Evolutionary conservation across 2,888 invertebrate species (phyloP).

Genomic region (Oscheius sp.): DNA sequence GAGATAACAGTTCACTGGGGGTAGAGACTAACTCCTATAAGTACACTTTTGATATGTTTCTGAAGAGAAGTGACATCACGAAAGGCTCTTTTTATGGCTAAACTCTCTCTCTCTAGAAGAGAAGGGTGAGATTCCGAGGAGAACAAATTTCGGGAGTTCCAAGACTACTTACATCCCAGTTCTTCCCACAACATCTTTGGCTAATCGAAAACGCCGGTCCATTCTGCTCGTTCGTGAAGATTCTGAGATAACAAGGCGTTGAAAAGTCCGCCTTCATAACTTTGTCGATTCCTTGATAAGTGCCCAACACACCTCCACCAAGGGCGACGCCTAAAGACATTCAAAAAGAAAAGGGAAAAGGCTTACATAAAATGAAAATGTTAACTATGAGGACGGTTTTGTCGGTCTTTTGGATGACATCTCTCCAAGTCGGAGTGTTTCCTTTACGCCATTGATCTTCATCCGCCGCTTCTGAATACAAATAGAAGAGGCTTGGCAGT

Average conservation of each 20-base stretch:
- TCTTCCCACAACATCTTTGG: constrained; percentile 27
- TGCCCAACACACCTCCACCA: constrained; percentile 59
- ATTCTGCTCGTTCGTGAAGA: constrained; percentile 35
- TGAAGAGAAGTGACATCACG: not conserved
- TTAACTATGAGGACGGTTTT: constrained; percentile 56
- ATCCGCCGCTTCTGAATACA: constrained; percentile 53
- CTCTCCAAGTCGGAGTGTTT: constrained; percentile 47
- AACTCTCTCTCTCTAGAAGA: not conserved
- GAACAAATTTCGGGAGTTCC: constrained; percentile 26
- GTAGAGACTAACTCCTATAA: not conserved
- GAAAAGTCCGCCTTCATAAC: constrained; percentile 54
- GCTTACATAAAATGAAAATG: constrained; percentile 37
- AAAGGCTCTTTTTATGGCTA: not conserved
- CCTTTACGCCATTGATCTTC: constrained; percentile 60
- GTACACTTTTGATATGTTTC: constrained; percentile 7
- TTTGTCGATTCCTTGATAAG: constrained; percentile 57
- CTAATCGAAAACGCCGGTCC: constrained; percentile 18
- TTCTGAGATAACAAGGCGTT: constrained; percentile 59
- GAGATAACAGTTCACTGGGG: not conserved
- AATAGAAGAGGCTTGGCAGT: constrained; percentile 58
- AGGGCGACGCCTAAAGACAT: constrained; percentile 49
- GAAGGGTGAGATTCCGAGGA: constrained; percentile 14
- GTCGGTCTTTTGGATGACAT: constrained; percentile 58
- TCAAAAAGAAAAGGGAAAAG: not conserved
- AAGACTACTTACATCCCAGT: constrained; percentile 28